phyloP scores from a whole-genome alignment of 37 sponge, comb jelly and placozoan species.

The Aphrocallistes beatrix region DNA sequence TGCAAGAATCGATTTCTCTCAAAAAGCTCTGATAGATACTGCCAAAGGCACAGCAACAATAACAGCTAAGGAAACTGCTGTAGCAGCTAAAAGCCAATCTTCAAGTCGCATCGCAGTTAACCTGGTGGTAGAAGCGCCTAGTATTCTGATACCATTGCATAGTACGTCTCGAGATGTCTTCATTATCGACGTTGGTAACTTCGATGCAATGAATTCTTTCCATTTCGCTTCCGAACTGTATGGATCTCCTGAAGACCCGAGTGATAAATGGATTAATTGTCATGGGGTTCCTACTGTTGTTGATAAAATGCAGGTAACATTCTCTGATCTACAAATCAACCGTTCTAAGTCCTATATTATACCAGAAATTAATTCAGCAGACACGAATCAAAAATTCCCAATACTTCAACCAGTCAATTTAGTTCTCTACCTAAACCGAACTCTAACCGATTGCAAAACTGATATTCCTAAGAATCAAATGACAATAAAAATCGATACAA shows the following conservation, averaged over 20 bases:
- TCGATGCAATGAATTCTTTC: slow-evolving; percentile 43
- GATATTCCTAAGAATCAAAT: background rate
- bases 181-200: slow-evolving; percentile 36
- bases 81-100: background rate
- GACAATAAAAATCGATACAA: background rate
- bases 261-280: background rate
- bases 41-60: background rate
- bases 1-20: background rate
- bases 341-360: background rate
- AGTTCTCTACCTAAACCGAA: background rate
- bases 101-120: slow-evolving; percentile 30
- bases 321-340: slow-evolving; percentile 15
- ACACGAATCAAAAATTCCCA: background rate
- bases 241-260: slow-evolving; percentile 13
- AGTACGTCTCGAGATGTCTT: slow-evolving; percentile 32
- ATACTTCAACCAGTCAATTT: background rate
- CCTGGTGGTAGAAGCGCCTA: slow-evolving; percentile 42
- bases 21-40: background rate
- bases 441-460: background rate
- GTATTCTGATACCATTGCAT: slow-evolving; percentile 33
- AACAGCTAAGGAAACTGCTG: slow-evolving; percentile 8
- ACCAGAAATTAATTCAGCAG: background rate
- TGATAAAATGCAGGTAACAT: slow-evolving; percentile 7
- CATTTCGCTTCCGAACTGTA: slow-evolving; percentile 15
- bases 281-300: background rate